These are phyloP conservation scores for Eucidaris tribuloides DNA, from an alignment of 35 echinoderm and acorn worm genomes.

Conservation along the genomic window DNA sequence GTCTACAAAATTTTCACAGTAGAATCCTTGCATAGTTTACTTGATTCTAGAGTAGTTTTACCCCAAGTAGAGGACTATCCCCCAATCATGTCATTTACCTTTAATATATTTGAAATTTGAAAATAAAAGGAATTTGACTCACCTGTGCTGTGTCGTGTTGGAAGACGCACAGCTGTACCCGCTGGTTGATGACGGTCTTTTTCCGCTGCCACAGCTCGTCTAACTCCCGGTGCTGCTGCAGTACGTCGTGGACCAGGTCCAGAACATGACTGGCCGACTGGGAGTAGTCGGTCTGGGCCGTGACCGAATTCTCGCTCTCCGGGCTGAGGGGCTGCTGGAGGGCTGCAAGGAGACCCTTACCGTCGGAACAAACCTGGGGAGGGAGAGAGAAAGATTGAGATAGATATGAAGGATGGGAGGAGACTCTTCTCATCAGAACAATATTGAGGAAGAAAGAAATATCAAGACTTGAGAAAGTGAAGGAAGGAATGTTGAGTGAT, in stretches of 20 bases:
- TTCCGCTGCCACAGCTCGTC: slow-evolving; percentile 79
- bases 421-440: too few species aligned
- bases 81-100: too few species aligned
- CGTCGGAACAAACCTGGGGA: slow-evolving; percentile 78
- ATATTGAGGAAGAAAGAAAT: too few species aligned
- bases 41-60: too few species aligned
- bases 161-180: slow-evolving; percentile 90
- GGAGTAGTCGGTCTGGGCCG: slow-evolving; percentile 93
- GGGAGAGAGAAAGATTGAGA: neutral
- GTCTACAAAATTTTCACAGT: too few species aligned
- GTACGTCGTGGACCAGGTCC: slow-evolving; percentile 88
- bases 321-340: slow-evolving; percentile 93
- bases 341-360: slow-evolving; percentile 78
- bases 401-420: neutral
- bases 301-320: slow-evolving; percentile 87
- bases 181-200: slow-evolving; percentile 69
- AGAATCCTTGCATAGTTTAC: too few species aligned
- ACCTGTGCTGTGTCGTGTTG: slow-evolving; percentile 96
- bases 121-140: too few species aligned
- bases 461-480: too few species aligned
- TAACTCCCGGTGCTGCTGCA: slow-evolving; percentile 88
- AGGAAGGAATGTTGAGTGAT: too few species aligned
- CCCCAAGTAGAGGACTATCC: too few species aligned
- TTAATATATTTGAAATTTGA: too few species aligned
- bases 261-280: slow-evolving; percentile 82